A percentile compares a stretch with the other conserved stretches of the same genome.
Evolutionary conservation across 1,140 invertebrate species (phyloP).

Genomic region (Schlechtendalia chinensis): DNA sequence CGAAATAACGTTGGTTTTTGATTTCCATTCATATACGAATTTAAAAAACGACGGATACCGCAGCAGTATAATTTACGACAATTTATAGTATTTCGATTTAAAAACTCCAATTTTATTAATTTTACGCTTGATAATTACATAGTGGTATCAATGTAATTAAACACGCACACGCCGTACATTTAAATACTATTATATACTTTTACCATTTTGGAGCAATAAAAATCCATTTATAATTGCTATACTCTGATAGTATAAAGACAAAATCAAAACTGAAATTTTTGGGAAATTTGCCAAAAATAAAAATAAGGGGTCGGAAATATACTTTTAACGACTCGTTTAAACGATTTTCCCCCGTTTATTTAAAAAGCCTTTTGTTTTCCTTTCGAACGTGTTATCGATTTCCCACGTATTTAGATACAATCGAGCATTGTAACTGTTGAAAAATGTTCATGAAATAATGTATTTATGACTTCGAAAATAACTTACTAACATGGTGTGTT

Average conservation of each 20-base stretch:
- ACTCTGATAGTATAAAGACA: no score
- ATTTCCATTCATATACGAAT: not conserved
- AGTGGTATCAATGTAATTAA: not conserved
- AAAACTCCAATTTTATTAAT: not conserved
- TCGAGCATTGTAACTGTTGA: not conserved
- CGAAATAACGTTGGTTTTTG: not conserved
- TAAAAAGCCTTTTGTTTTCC: not conserved
- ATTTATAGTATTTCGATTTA: not conserved
- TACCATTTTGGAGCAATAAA: not conserved
- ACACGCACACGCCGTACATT: not conserved
- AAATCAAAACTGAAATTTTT: no score
- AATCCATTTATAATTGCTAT: no score
- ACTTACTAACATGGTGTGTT: no score
- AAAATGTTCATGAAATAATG: not conserved
- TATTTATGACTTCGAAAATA: no score
- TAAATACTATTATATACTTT: not conserved
- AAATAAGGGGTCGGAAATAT: no score
- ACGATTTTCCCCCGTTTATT: no score
- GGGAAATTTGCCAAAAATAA: no score
- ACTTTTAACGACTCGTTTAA: no score
- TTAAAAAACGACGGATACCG: not conserved
- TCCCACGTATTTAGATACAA: not conserved
- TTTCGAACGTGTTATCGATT: no score
- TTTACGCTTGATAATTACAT: not conserved
- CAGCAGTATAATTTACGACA: not conserved